Conservation (phyloP, 2,113 vertebrate species). For the Melanerpes aurifrons region DNA sequence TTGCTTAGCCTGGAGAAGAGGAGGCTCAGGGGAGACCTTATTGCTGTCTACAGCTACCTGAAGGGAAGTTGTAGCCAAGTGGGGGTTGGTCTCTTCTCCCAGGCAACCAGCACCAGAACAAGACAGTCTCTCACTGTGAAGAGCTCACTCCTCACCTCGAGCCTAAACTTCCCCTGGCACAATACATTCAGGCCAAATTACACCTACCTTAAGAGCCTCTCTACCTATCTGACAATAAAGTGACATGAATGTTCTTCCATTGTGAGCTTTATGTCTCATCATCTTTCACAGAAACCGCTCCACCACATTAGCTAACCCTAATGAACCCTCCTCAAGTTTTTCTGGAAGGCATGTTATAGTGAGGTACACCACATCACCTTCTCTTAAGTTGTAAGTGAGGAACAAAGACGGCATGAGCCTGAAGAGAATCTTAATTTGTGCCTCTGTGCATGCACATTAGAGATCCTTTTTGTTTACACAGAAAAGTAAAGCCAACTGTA, state of each 20-base stretch:
- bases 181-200: too few species aligned
- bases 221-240: background rate
- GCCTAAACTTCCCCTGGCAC: too few species aligned
- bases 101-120: too few species aligned
- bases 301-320: accelerated
- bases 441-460: too few species aligned
- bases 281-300: background rate
- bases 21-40: too few species aligned
- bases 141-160: too few species aligned
- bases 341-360: accelerated
- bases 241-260: background rate
- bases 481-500: background rate
- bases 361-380: too few species aligned
- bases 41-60: too few species aligned
- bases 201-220: background rate
- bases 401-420: background rate
- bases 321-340: background rate
- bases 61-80: too few species aligned
- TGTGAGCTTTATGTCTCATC: background rate
- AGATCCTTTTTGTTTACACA: background rate
- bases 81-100: too few species aligned
- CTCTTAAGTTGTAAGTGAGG: background rate
- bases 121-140: too few species aligned
- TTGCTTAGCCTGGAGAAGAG: too few species aligned
- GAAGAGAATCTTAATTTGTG: background rate